phyloP scores from a whole-genome alignment of 2,888 invertebrate genomes.

The Drosophila neonasuta region DNA sequence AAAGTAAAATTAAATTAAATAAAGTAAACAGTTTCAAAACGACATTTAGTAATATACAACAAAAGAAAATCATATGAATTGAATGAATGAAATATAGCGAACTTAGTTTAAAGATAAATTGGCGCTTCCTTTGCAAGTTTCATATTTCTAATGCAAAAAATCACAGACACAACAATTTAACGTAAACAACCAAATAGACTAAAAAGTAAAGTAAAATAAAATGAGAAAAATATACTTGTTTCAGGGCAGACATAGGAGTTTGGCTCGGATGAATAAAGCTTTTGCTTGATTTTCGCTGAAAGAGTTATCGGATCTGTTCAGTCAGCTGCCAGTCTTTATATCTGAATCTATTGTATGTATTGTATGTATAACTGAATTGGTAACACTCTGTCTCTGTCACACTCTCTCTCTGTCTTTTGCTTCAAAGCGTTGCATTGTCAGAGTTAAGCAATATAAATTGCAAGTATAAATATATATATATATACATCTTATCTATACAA shows the following conservation, averaged over 20 bases:
- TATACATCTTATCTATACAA: slow-evolving; percentile 68
- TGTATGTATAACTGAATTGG: slow-evolving; percentile 29
- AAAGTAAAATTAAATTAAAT: slow-evolving; percentile 22
- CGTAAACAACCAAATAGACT: slow-evolving; percentile 31
- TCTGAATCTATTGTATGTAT: slow-evolving; percentile 22
- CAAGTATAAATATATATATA: slow-evolving; percentile 61
- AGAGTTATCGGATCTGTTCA: slow-evolving; percentile 15
- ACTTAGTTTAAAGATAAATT: slow-evolving; percentile 67
- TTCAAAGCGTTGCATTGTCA: slow-evolving; percentile 74
- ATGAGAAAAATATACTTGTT: slow-evolving; percentile 34
- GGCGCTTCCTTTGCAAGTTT: slow-evolving; percentile 79
- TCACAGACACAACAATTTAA: slow-evolving; percentile 40
- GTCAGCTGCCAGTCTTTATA: slow-evolving; percentile 38
- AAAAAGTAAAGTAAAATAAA: slow-evolving; percentile 12
- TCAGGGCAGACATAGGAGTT: slow-evolving; percentile 42
- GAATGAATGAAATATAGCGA: slow-evolving; percentile 32
- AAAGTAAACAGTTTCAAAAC: slow-evolving; percentile 55
- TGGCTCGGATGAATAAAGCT: slow-evolving; percentile 39
- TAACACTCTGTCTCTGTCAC: slow-evolving; percentile 33
- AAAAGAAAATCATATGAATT: slow-evolving; percentile 31
- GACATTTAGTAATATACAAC: slow-evolving; percentile 49
- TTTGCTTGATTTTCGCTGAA: slow-evolving; percentile 52
- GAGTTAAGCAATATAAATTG: slow-evolving; percentile 71
- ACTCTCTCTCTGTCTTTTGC: slow-evolving; percentile 65
- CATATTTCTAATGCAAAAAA: slow-evolving; percentile 70